Evolutionary conservation across 2,888 invertebrate species (phyloP), one percentile per base, ranked within the genome.

Genomic region (Erebia aethiops): DNA sequence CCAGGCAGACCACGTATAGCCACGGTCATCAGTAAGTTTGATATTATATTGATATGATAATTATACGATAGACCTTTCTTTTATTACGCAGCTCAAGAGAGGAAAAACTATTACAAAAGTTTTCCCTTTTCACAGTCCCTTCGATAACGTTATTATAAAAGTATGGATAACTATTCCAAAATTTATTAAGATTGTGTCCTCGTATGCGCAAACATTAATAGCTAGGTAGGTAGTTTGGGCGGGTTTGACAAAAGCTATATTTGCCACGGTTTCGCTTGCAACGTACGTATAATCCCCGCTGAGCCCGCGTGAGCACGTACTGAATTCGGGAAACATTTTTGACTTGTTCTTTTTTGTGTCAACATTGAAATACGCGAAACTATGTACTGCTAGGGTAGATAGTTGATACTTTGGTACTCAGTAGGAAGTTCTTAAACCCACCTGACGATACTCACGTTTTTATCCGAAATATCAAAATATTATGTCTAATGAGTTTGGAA

Each of bases 271-370:
- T 73, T 68, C 64, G 43, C 62, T 68, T 66, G 77, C 76, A 74
- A 26, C 26, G 26, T 26, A 71, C 74, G 73, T 77, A 75, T 84
- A 85, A 86, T 83, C 84, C 81, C 67, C 58, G 69, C 71, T 77
- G 77, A 82, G 80, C 80, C 71, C 57, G 68, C 74, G 77, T 74
- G 67, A 70, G 69, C 75, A 73, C 73, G 73, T 67, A 67, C 71
- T 66, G 71, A 72, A 68, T 64, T 66, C 61, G 63, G 69, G 41
- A 51, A 69, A 71, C 63, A 64, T 72, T 16, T 16, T 72, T 75
- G 75, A 65, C 74, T 51, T 72, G 65, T 68, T 69, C 58, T 68
- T 74, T 74, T 71, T 68, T 66, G 57, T 67, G 68, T 63, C 69
- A 71, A 71, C 70, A 70, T 67, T 70, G 61, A 70, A 35, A 16